Conservation (phyloP, 2,113 vertebrate species). For the Notarius quadriscutis region DNA sequence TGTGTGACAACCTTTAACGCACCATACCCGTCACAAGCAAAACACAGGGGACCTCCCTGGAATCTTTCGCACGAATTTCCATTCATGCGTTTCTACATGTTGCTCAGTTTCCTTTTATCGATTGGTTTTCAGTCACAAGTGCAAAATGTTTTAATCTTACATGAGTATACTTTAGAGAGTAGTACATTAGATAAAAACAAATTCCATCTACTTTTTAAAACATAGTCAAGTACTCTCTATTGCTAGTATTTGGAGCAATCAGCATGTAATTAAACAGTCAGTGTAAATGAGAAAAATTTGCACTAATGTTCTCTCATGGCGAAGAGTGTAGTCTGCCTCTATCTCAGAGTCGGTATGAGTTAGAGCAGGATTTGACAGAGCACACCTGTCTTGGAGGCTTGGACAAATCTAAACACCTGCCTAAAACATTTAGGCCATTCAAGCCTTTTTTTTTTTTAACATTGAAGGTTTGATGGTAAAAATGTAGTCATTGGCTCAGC, state of each 20-base stretch:
- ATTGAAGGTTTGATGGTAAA: neutral
- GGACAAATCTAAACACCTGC: slow-evolving; percentile 54
- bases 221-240: neutral
- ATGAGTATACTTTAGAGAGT: neutral
- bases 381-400: slow-evolving; percentile 48
- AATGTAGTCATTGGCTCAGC: neutral
- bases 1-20: slow-evolving; percentile 81
- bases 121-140: slow-evolving; percentile 50
- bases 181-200: neutral
- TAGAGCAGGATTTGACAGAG: slow-evolving; percentile 51
- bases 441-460: slow-evolving; percentile 29
- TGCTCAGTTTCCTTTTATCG: slow-evolving; percentile 45
- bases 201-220: neutral
- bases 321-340: slow-evolving; percentile 54
- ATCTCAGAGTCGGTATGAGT: slow-evolving; percentile 45
- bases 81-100: slow-evolving; percentile 73
- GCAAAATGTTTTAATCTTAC: neutral
- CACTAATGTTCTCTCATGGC: neutral
- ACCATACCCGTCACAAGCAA: slow-evolving; percentile 74
- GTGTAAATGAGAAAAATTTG: neutral
- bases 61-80: slow-evolving; percentile 74
- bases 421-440: neutral
- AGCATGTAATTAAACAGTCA: neutral
- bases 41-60: slow-evolving; percentile 78
- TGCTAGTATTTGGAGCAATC: neutral